phyloP scores from a whole-genome alignment of 2,888 invertebrate species.

The Clunio marinus region DNA sequence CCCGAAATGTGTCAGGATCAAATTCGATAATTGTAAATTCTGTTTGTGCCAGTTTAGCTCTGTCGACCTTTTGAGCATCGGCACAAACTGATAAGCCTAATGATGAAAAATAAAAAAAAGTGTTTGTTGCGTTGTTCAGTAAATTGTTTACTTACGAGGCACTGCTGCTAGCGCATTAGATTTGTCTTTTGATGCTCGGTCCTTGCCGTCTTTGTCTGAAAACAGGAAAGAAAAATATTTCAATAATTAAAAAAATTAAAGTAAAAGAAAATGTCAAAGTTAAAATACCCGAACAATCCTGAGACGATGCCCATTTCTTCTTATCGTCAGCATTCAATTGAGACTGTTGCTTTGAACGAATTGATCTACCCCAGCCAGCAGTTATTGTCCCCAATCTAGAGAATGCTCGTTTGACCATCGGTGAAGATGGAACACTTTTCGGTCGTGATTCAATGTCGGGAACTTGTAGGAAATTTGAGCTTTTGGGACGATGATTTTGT shows the following conservation, averaged over 20 bases:
- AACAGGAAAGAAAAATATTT: slow-evolving; percentile 40
- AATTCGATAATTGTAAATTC: slow-evolving; percentile 95
- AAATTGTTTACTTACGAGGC: slow-evolving; percentile 50
- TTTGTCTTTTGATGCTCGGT: slow-evolving; percentile 74
- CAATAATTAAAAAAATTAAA: slow-evolving; percentile 37
- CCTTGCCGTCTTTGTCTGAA: slow-evolving; percentile 74
- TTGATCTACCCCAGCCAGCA: slow-evolving; percentile 85
- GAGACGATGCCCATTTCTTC: slow-evolving; percentile 88
- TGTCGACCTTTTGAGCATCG: slow-evolving; percentile 89
- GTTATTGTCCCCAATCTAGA: slow-evolving; percentile 86
- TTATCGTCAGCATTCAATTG: slow-evolving; percentile 80
- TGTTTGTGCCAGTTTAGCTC: slow-evolving; percentile 85
- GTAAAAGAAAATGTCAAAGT: slow-evolving; percentile 34
- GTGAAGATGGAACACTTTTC: slow-evolving; percentile 89
- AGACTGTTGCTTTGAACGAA: slow-evolving; percentile 70
- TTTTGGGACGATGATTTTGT: slow-evolving; percentile 79
- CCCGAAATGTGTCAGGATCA: slow-evolving; percentile 88
- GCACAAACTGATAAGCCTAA: slow-evolving; percentile 81
- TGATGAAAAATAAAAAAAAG: background rate
- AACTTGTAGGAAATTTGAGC: slow-evolving; percentile 86
- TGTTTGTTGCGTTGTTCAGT: background rate
- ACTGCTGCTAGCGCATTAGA: slow-evolving; percentile 71
- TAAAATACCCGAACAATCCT: slow-evolving; percentile 82
- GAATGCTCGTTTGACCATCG: slow-evolving; percentile 89
- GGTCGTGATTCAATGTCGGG: slow-evolving; percentile 82